Evolutionary conservation across 2,113 vertebrate genomes (phyloP).

Genomic region (Oryzias woworae): DNA sequence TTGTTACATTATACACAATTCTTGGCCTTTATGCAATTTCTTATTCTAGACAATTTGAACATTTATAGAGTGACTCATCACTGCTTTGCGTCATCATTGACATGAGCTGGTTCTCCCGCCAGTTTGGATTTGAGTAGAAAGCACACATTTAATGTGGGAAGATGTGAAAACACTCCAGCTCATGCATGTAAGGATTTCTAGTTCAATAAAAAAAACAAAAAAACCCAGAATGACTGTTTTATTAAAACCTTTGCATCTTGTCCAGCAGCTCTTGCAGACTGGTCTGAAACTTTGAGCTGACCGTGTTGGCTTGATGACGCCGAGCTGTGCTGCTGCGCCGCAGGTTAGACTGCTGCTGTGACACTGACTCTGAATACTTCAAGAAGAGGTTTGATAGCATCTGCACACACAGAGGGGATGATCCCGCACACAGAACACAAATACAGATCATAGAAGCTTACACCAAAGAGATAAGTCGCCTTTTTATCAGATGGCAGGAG

Average conservation of each 20-base stretch:
- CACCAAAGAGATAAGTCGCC: background rate
- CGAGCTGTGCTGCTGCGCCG: slow-evolving; percentile 84
- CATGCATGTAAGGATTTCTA: background rate
- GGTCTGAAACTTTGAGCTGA: slow-evolving; percentile 92
- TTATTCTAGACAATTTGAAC: background rate
- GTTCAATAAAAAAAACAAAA: background rate
- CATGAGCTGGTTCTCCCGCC: background rate
- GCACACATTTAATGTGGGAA: background rate
- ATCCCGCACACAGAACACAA: background rate
- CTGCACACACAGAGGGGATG: slow-evolving; percentile 62
- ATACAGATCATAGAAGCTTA: slow-evolving; percentile 1
- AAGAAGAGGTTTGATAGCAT: slow-evolving; percentile 91
- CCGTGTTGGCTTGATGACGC: slow-evolving; percentile 88
- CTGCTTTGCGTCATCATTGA: slow-evolving; percentile 10
- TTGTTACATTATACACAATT: background rate
- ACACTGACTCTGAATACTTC: slow-evolving; percentile 80
- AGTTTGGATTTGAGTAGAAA: background rate
- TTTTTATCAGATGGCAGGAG: background rate
- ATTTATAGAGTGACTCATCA: slow-evolving; percentile 18
- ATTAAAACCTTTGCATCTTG: slow-evolving; percentile 89
- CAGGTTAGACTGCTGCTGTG: slow-evolving; percentile 81
- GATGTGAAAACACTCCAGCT: background rate
- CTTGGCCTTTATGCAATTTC: background rate
- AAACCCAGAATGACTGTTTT: background rate
- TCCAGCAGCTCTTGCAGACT: slow-evolving; percentile 93